phyloP scores from a whole-genome alignment of 2,888 invertebrate genomes.

The Acronicta alni region DNA sequence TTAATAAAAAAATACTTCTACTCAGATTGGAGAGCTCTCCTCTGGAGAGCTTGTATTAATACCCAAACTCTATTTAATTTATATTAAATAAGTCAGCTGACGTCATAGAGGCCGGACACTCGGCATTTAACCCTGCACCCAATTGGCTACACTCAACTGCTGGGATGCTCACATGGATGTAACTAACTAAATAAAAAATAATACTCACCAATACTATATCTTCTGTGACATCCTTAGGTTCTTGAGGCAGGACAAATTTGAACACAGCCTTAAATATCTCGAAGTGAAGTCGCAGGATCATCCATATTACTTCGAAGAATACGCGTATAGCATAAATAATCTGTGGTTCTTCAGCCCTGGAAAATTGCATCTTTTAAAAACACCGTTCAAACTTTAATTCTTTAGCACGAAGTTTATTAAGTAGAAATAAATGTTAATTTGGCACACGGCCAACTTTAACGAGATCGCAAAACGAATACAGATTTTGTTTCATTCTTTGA shows the following conservation, averaged over 20 bases:
- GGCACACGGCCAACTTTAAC: conserved; percentile 42
- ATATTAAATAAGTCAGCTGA: no score
- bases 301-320: conserved; percentile 84
- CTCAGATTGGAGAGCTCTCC: no score
- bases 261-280: conserved; percentile 86
- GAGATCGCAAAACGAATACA: conserved; percentile 43
- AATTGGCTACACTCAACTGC: no score
- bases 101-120: no score
- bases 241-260: conserved; percentile 86
- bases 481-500: conserved; percentile 17
- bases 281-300: conserved; percentile 79
- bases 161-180: not conserved
- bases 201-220: conserved; percentile 93
- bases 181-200: not conserved
- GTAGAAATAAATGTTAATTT: conserved; percentile 11
- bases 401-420: not conserved
- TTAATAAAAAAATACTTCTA: no score
- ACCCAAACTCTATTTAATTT: no score
- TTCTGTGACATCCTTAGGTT: conserved; percentile 91
- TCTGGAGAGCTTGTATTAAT: no score
- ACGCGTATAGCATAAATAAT: conserved; percentile 70
- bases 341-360: conserved; percentile 76
- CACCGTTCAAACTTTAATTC: conserved; percentile 2
- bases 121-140: no score
- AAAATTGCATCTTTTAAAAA: conserved; percentile 42